Percentiles rank a stretch among this genome's conserved stretches.
phyloP scores from a whole-genome alignment of 2,113 vertebrate genomes.

The Sporophila hypoxantha region DNA sequence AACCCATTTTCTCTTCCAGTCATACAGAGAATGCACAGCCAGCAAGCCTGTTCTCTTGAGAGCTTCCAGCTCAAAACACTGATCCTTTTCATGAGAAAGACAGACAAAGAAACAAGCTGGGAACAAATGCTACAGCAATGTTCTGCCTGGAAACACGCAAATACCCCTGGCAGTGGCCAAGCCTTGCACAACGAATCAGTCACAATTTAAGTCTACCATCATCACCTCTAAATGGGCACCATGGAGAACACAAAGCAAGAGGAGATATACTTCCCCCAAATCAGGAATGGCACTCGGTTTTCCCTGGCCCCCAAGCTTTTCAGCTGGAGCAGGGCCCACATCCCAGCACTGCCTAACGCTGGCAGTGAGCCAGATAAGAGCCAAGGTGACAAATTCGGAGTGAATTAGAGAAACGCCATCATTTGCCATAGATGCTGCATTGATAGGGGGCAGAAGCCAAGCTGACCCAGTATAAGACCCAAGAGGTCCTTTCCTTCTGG shows the following conservation, averaged over 20 bases:
- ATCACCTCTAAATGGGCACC: neutral
- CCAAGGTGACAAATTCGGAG: neutral
- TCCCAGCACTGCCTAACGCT: neutral
- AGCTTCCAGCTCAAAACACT: neutral
- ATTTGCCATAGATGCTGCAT: neutral
- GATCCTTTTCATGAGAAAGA: neutral
- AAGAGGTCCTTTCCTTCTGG: neutral
- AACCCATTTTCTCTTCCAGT: neutral
- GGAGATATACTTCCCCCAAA: neutral
- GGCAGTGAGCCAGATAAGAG: neutral
- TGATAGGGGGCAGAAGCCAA: neutral
- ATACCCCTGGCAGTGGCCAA: neutral
- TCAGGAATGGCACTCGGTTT: neutral
- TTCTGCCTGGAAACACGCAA: neutral
- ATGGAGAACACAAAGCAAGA: neutral
- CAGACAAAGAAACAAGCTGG: neutral
- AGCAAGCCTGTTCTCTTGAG: neutral
- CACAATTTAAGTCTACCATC: neutral
- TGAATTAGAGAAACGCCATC: neutral
- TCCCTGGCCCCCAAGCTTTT: neutral
- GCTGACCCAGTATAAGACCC: neutral
- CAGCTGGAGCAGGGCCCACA: neutral
- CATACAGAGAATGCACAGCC: neutral
- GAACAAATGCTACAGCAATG: neutral
- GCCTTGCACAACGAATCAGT: neutral